Base-by-base conservation (phyloP, 2,797 vertebrate genomes). In the Microctenopoma steveboyesi region DNA sequence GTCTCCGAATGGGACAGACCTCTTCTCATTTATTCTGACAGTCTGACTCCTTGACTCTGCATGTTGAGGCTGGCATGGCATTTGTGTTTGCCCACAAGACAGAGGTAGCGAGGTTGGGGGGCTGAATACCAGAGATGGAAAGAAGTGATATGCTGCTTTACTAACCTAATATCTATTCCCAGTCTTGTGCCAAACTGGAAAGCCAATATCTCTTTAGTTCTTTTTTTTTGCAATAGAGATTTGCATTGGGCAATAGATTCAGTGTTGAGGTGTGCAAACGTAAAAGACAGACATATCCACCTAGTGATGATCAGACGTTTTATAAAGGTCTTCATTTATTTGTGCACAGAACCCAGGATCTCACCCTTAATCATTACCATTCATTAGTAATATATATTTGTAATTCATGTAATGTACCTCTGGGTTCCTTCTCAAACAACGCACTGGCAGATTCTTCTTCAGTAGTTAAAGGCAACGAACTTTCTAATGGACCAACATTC, bases 11-110 rank as follows among this genome's bases (percentile, higher is more conserved):
- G 30, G 64, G 25, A 16, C 42, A 81, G 64, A 64, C 13, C 42
- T 50, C 43, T 63, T 74, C 52, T 64, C 55, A 57, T 76, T 71
- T 77, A 71, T 60, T 67, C 54, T 64, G 63, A 72, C 69, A 72
- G 61, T 65, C 51, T 70, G 53, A 51, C 52, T 76, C 40, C 57
- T 66, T 58, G 58, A 64, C 76, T 68, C 49, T 86, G 64, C 85
- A 64, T 88, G 88, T 90, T 82, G 81, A 84, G 87, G 78, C 89
- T 75, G 81, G 88, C 84, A 76, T 80, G 84, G 84, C 85, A 88
- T 90, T 77, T 82, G 57, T 66, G 64, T 81, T 76, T 80, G 74
- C 78, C 79, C 72, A 81, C 35, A 76, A 80, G 69, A 77, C 59
- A 79, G 65, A 16, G 22, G 81, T 53, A 74, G 74, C 28, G 22